Evolutionary conservation across 64 coral and sea anemone species (phyloP).

Genomic region (Stichodactyla helianthus): DNA sequence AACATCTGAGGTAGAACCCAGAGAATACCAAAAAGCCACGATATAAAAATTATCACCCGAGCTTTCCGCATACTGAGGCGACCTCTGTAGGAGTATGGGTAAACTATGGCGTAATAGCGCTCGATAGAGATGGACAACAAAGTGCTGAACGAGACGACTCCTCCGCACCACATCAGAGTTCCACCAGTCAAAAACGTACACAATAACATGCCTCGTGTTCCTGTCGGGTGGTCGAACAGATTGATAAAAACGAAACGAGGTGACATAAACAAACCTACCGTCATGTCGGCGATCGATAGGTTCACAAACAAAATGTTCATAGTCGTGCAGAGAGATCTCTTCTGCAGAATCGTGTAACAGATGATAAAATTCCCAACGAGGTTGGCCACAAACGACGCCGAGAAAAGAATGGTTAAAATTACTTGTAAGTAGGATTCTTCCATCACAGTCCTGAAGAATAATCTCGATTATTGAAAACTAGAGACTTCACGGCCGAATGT

Average conservation of each 20-base stretch:
- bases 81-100: not conserved
- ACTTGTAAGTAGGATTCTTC: not conserved
- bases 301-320: constrained; percentile 28
- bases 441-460: not conserved
- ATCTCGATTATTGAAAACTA: no score
- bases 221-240: not conserved
- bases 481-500: no score
- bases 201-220: not conserved
- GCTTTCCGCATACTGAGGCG: not conserved
- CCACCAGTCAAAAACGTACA: constrained; percentile 19
- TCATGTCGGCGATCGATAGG: constrained; percentile 19
- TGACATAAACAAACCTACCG: not conserved
- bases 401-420: not conserved
- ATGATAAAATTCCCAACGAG: not conserved
- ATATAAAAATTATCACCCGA: not conserved
- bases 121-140: constrained; percentile 14
- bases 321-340: not conserved
- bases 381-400: not conserved
- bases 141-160: not conserved
- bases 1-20: not conserved
- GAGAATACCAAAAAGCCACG: constrained; percentile 7
- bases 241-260: not conserved
- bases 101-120: constrained; percentile 1
- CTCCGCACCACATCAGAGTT: not conserved
- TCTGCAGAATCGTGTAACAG: not conserved